Percentiles rank a stretch among this genome's conserved stretches.
These are phyloP conservation scores for Cynaeus angustus DNA, from an alignment of 2,888 invertebrate species.

Conservation along the genomic window DNA sequence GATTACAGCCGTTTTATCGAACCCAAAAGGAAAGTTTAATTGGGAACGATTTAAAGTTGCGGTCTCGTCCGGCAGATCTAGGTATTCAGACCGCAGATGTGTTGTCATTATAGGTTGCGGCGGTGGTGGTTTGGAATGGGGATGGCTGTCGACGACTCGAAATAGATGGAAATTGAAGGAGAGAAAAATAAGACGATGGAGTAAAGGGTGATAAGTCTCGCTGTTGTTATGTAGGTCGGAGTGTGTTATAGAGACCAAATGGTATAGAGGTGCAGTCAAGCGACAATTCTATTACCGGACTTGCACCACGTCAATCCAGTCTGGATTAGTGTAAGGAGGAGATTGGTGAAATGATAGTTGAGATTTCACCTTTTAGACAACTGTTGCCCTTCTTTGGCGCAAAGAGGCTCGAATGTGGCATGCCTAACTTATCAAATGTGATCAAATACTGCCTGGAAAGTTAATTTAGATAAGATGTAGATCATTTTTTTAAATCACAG, in stretches of 20 bases:
- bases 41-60: slow-evolving; percentile 10
- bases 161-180: slow-evolving; percentile 26
- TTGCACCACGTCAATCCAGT: slow-evolving; percentile 56
- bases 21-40: slow-evolving; percentile 23
- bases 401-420: not conserved
- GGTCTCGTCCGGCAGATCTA: slow-evolving; percentile 6
- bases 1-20: slow-evolving; percentile 13
- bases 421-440: not conserved
- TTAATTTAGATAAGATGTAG: too few relatives aligned
- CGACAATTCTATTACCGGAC: slow-evolving; percentile 62
- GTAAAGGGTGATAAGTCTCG: slow-evolving; percentile 26
- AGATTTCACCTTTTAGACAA: slow-evolving; percentile 9
- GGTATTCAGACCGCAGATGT: slow-evolving; percentile 12
- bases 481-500: too few relatives aligned
- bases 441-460: too few relatives aligned
- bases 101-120: slow-evolving; percentile 11
- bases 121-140: not conserved
- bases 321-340: slow-evolving; percentile 25
- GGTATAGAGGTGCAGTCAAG: slow-evolving; percentile 57
- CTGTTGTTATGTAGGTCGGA: slow-evolving; percentile 33
- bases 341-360: slow-evolving; percentile 48
- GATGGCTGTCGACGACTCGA: slow-evolving; percentile 16
- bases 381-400: slow-evolving; percentile 15
- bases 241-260: slow-evolving; percentile 21
- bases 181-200: slow-evolving; percentile 17